Base-by-base conservation (phyloP, 2,888 invertebrate genomes). In the Prenolepis imparis region DNA sequence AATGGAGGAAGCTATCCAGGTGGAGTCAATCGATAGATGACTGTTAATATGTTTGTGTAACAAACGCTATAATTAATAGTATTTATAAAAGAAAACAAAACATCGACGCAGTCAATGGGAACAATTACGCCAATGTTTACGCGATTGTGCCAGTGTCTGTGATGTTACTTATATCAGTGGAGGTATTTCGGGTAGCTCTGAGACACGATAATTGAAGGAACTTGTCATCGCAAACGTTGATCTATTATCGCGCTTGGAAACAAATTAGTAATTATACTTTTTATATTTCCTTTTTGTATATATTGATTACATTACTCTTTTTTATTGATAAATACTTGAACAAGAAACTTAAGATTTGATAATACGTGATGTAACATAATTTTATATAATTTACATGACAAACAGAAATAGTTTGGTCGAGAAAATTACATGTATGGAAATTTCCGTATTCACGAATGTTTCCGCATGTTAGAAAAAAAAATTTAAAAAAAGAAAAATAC, bases 61-160 rank as follows among this genome's bases (percentile, higher is more conserved):
- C 48, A 52, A 84, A 84, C 88, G 72, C 84, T 88, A 89, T 86
- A 86, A 88, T 84, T 84, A 77, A 90, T 91, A 91, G 66, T 87
- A 86, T 88, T 87, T 88, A 86, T 88, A 78, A 82, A 82, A 18
- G 21, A 66, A 66, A 64, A 48, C n/a, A 55, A 4, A 89, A 63
- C 84, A 91, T 88, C 90, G 84, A 81, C 84, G 78, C 85, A 91
- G 90, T 90, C 89, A 90, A 87, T 90, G 89, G 86, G 85, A 87
- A 88, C 86, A 87, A 86, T 84, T 88, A 86, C 44, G 82, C 68
- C 67, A 66, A 82, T 66, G 63, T 66, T 83, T 36, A 66, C 48
- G 84, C 75, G 83, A 83, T 89, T 90, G 89, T 90, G 90, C 90
- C 90, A 90, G 90, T 91, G 90, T 89, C 91, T 91, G 88, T 90